A percentile compares a stretch with the other conserved stretches of the same genome.
Conservation (phyloP, 2,888 invertebrate genomes). For the Cheilosia vulpina region DNA sequence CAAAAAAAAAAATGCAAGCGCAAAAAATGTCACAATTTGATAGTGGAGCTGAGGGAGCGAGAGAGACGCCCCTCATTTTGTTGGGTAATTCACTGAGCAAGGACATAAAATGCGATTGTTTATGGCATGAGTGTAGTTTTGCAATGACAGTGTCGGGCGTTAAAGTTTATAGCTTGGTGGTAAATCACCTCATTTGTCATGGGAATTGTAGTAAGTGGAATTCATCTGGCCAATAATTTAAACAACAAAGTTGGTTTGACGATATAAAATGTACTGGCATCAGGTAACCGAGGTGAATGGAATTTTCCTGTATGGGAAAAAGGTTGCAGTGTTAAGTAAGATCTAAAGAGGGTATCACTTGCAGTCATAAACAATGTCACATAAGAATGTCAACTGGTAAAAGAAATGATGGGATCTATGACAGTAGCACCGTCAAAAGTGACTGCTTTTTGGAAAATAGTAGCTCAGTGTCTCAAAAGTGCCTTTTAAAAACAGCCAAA, state of each 20-base stretch:
- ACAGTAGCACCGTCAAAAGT: too few species aligned
- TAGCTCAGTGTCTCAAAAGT: too few species aligned
- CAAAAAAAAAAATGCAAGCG: background rate
- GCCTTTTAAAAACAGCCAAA: too few species aligned
- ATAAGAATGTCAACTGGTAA: too few species aligned
- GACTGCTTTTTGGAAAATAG: too few species aligned
- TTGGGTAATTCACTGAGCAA: slow-evolving; percentile 21
- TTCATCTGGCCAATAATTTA: slow-evolving; percentile 11
- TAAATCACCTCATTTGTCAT: slow-evolving; percentile 31
- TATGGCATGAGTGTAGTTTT: background rate
- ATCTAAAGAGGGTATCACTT: too few species aligned
- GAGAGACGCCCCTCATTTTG: background rate
- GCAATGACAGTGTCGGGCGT: slow-evolving; percentile 9
- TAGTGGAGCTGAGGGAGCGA: background rate
- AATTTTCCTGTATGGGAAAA: too few species aligned
- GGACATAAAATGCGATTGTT: slow-evolving; percentile 31
- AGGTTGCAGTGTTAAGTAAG: too few species aligned
- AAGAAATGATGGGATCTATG: too few species aligned
- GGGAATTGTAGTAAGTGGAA: slow-evolving; percentile 19
- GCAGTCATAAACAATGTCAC: too few species aligned
- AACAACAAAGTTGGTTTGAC: background rate
- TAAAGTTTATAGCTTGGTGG: slow-evolving; percentile 15
- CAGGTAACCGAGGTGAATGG: too few species aligned
- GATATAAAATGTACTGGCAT: background rate
- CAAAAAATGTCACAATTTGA: background rate